Base-by-base conservation (phyloP, 2,797 vertebrate genomes). In the Apogon talboti region DNA sequence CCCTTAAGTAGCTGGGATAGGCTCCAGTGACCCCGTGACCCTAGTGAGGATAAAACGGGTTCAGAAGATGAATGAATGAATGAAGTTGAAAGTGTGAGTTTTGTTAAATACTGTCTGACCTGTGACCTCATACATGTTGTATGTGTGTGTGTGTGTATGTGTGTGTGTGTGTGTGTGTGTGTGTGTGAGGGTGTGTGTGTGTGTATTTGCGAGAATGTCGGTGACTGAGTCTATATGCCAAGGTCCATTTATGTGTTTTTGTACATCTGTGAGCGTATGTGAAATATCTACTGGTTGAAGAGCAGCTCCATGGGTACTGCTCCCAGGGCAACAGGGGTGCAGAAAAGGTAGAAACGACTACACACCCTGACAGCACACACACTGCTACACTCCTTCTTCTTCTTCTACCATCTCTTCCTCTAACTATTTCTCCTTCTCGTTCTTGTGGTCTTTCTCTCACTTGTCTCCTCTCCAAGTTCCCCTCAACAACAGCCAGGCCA, bases 401-500 rank as follows among this genome's bases (percentile, higher is more conserved):
- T 30, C 33, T 64, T n/a, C 30, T 21, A 66, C 52, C 9, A 14
- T 66, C 57, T 62, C 58, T 24, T 67, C 68, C 53, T 70, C 79
- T 52, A 62, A 66, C 67, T 76, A 71, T 55, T 68, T 83, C 61
- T 79, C 64, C 35, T 47, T 60, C 58, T 64, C 60, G 53, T 66
- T 61, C 75, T 45, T 61, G 62, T 76, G 28, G 60, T 79, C 65
- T 72, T 63, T 73, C 74, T 75, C 78, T 79, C 78, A 82, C 82
- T 79, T 76, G 73, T 87, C 74, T 85, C 44, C 75, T 88, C 88
- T 88, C 82, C 74, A 89, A 84, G 85, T 84, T 89, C 85, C 76
- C 86, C 85, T 87, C 76, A 81, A 91, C 88, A 91, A 91, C 88
- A 92, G 88, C 87, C 81, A 89, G 91, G 91, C 92, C 94, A 95